Conservation (phyloP, 2,113 vertebrate species). For the Hemiscyllium ocellatum region DNA sequence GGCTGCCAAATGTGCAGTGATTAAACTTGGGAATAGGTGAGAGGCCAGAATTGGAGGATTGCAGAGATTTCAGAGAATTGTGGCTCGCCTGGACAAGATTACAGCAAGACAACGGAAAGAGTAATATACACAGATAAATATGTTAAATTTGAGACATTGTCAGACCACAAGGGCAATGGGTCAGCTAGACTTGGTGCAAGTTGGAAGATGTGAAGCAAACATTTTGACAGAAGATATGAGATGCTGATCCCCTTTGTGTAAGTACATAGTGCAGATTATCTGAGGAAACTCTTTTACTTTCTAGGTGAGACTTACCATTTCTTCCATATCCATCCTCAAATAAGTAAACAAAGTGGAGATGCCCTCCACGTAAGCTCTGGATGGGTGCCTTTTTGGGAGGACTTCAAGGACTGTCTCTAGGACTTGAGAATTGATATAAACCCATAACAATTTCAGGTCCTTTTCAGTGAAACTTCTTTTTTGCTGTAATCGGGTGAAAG, state of each 20-base stretch:
- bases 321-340: conserved; percentile 1
- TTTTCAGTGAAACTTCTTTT: conserved; percentile 10
- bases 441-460: conserved; percentile 24
- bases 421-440: conserved; percentile 36
- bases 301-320: neutral
- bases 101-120: neutral
- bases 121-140: neutral
- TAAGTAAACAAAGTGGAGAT: neutral
- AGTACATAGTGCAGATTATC: neutral
- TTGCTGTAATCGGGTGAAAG: neutral
- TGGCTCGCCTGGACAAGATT: neutral
- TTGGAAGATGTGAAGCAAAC: neutral
- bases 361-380: neutral
- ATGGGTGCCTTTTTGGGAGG: conserved; percentile 2
- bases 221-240: neutral
- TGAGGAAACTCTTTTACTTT: too few species aligned
- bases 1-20: neutral
- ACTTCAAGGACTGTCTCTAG: neutral
- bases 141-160: neutral
- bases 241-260: neutral
- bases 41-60: neutral
- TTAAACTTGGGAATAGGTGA: neutral
- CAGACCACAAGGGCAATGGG: neutral
- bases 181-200: neutral
- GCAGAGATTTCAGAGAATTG: neutral